Conservation (phyloP, 2,888 invertebrate species). For the Erebia ligea region DNA sequence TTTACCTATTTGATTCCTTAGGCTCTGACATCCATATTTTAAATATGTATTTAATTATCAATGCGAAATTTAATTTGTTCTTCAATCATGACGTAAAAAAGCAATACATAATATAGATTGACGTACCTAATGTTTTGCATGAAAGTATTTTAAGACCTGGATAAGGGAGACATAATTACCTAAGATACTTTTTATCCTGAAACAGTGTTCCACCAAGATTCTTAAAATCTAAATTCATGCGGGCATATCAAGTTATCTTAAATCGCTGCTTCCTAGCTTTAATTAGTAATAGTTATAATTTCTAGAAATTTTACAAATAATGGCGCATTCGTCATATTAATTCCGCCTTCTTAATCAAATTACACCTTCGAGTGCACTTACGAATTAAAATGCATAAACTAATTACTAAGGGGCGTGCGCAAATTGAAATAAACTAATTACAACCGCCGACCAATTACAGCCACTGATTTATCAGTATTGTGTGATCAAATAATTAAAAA, state of each 20-base stretch:
- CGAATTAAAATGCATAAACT: conserved; percentile 65
- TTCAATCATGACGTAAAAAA: too few relatives aligned
- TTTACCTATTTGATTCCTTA: too few relatives aligned
- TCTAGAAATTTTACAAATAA: not conserved
- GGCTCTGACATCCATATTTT: too few relatives aligned
- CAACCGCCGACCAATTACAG: conserved; percentile 64
- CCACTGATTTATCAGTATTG: conserved; percentile 73
- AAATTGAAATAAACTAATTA: conserved; percentile 72
- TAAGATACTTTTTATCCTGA: too few relatives aligned
- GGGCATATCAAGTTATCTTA: not conserved
- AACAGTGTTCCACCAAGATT: too few relatives aligned
- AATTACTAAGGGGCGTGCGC: conserved; percentile 63
- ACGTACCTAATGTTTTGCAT: too few relatives aligned
- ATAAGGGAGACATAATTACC: too few relatives aligned
- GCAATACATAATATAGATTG: too few relatives aligned
- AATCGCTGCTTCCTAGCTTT: not conserved
- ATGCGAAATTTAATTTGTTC: too few relatives aligned
- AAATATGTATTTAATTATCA: too few relatives aligned
- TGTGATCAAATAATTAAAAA: conserved; percentile 82
- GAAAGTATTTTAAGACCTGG: too few relatives aligned
- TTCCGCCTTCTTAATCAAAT: conserved; percentile 47
- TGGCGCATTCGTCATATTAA: conserved; percentile 18
- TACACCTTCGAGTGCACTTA: conserved; percentile 50
- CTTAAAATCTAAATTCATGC: too few relatives aligned
- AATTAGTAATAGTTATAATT: not conserved